phyloP scores from a whole-genome alignment of 2,888 invertebrate species.

The Chrysolina haemoptera region DNA sequence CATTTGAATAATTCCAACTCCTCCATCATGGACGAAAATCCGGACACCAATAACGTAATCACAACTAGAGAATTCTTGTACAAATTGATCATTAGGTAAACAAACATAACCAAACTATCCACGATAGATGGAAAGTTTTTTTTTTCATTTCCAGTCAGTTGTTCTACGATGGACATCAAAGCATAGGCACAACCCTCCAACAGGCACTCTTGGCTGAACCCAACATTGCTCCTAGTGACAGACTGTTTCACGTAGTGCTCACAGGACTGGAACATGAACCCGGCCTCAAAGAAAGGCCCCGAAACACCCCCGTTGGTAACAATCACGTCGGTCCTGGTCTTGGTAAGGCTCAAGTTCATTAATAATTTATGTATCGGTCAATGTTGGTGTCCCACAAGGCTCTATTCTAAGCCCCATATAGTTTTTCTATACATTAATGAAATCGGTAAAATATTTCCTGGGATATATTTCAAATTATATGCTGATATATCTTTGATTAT shows the following conservation, averaged over 20 bases:
- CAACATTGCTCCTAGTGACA: conserved; percentile 96
- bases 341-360: conserved; percentile 58
- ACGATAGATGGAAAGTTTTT: too few relatives aligned
- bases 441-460: too few relatives aligned
- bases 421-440: too few relatives aligned
- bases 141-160: conserved; percentile 82
- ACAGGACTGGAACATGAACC: conserved; percentile 90
- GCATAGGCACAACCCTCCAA: conserved; percentile 89
- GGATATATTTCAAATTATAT: too few relatives aligned
- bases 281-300: conserved; percentile 77
- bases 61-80: conserved; percentile 92
- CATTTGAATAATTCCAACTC: conserved; percentile 39
- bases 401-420: too few relatives aligned
- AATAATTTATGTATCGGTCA: not conserved
- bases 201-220: conserved; percentile 91
- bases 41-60: conserved; percentile 84
- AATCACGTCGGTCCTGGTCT: conserved; percentile 80
- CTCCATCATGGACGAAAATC: conserved; percentile 69
- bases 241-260: conserved; percentile 88
- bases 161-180: conserved; percentile 97
- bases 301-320: conserved; percentile 71
- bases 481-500: too few relatives aligned
- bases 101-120: conserved; percentile 24
- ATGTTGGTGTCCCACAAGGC: too few relatives aligned
- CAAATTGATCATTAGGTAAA: conserved; percentile 91